These are phyloP conservation scores for Forpus xanthops DNA, from an alignment of 2,797 vertebrate genomes.

Conservation along the genomic window DNA sequence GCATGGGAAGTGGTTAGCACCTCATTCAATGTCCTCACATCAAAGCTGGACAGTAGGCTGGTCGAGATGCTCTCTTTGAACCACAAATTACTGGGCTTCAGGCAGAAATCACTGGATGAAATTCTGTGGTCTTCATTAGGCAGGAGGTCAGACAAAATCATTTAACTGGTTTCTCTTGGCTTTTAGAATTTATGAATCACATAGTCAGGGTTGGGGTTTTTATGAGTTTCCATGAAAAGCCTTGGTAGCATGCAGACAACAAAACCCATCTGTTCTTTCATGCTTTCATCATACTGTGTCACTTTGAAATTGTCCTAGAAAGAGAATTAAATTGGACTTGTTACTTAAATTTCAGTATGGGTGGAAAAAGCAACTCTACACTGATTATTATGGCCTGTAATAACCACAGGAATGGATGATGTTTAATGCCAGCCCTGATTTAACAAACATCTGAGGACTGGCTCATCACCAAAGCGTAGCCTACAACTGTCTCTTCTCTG, in stretches of 20 bases:
- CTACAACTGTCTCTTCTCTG: background rate
- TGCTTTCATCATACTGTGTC: background rate
- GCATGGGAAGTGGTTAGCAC: constrained; percentile 8
- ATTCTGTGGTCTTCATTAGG: constrained; percentile 49
- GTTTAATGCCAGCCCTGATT: background rate
- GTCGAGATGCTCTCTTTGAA: background rate
- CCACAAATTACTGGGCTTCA: constrained; percentile 46
- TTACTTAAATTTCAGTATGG: constrained; percentile 23
- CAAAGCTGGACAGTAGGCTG: constrained; percentile 33
- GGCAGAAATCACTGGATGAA: constrained; percentile 40
- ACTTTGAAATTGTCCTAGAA: background rate
- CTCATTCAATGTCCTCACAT: constrained; percentile 28
- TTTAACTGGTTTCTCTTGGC: background rate
- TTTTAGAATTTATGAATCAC: constrained; percentile 43
- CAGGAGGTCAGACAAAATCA: constrained; percentile 38
- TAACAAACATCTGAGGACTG: background rate
- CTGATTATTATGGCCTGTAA: background rate
- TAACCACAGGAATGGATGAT: constrained; percentile 19
- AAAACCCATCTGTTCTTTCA: background rate
- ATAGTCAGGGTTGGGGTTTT: background rate
- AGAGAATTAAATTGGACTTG: background rate
- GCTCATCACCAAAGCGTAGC: background rate
- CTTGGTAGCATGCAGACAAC: background rate
- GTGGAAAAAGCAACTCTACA: background rate
- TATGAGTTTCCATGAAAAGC: background rate